phyloP scores from a whole-genome alignment of 2,888 invertebrate species.

The Oligia fasciuncula region DNA sequence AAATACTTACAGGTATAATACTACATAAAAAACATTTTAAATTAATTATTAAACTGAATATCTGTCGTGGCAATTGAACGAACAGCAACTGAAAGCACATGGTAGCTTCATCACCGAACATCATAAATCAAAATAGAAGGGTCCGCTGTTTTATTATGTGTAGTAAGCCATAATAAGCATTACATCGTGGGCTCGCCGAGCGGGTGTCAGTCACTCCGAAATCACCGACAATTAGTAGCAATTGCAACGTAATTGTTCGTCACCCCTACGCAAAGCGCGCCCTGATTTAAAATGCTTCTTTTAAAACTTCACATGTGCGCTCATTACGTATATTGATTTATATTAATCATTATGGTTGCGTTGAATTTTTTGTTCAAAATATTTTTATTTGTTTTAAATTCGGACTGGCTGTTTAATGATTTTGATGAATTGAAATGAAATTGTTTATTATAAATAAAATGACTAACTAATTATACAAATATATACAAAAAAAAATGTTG shows the following conservation, averaged over 20 bases:
- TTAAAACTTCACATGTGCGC: constrained; percentile 36
- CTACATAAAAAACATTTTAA: not conserved
- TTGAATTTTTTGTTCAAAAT: too few relatives aligned
- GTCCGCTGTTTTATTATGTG: constrained; percentile 10
- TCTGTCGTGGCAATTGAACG: not conserved
- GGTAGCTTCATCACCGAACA: not conserved
- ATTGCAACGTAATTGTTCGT: constrained; percentile 59
- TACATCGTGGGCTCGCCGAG: constrained; percentile 1
- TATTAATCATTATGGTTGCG: constrained; percentile 7
- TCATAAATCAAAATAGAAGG: constrained; percentile 14
- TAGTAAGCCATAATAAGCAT: constrained; percentile 44
- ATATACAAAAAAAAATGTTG: too few relatives aligned
- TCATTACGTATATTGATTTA: constrained; percentile 35
- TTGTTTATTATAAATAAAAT: not conserved
- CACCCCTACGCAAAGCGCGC: constrained; percentile 50
- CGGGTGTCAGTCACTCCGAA: constrained; percentile 61
- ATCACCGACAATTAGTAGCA: constrained; percentile 64
- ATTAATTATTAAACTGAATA: not conserved
- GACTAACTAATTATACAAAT: too few relatives aligned
- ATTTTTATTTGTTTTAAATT: not conserved
- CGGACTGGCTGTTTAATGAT: not conserved
- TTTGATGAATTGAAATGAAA: not conserved
- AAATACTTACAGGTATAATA: not conserved
- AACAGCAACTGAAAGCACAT: not conserved
- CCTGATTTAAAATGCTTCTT: constrained; percentile 55